These are phyloP conservation scores for Ctenosaura bakeri DNA, from an alignment of 2,797 vertebrate species.

Conservation along the genomic window DNA sequence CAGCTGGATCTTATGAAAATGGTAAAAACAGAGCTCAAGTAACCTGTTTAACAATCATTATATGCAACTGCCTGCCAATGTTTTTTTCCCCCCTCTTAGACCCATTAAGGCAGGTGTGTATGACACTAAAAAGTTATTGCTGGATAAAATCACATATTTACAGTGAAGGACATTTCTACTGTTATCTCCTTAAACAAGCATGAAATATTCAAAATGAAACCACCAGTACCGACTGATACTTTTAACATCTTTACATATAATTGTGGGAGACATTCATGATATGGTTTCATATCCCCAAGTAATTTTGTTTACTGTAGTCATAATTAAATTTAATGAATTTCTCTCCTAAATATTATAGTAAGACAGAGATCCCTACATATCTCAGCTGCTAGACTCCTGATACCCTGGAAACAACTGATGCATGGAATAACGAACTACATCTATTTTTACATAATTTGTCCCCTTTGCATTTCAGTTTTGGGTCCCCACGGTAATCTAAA, in stretches of 20 bases:
- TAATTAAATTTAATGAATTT: background rate
- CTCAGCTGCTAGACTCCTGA: background rate
- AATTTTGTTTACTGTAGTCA: constrained; percentile 1
- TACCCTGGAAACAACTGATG: background rate
- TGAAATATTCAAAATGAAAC: background rate
- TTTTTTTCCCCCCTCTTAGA: background rate
- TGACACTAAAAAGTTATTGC: background rate
- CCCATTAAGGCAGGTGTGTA: background rate
- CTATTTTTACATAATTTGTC: background rate
- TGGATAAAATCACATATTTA: background rate
- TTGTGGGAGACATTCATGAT: background rate
- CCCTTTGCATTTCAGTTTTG: constrained; percentile 32
- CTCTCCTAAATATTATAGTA: background rate
- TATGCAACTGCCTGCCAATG: background rate
- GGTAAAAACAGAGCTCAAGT: background rate
- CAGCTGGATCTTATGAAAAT: background rate
- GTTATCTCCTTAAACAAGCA: background rate
- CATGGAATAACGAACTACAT: background rate
- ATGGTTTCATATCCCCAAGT: background rate
- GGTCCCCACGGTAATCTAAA: constrained; percentile 32
- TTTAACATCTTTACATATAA: background rate
- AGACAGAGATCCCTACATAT: background rate
- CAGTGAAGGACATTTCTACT: background rate
- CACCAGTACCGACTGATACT: background rate
- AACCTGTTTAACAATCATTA: background rate